phyloP scores from a whole-genome alignment of 2,888 invertebrate genomes.

The Baronia brevicornis region DNA sequence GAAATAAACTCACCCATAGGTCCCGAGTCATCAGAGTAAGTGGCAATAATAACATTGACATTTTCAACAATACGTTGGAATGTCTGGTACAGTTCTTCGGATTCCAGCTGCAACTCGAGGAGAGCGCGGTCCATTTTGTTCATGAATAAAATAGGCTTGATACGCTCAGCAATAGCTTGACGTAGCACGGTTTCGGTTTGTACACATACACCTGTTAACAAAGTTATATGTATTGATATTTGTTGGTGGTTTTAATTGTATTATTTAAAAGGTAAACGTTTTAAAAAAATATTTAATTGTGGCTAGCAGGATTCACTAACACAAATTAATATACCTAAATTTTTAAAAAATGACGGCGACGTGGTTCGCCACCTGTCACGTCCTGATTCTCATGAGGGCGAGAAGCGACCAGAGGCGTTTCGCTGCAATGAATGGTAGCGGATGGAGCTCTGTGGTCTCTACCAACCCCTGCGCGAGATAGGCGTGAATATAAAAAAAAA shows the following conservation, averaged over 20 bases:
- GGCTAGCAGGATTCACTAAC: too few relatives aligned
- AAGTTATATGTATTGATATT: background rate
- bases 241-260: too few relatives aligned
- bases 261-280: background rate
- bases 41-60: conserved; percentile 99
- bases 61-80: conserved; percentile 99
- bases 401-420: too few relatives aligned
- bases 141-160: conserved; percentile 99
- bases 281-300: too few relatives aligned
- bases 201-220: conserved; percentile 93
- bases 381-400: too few relatives aligned
- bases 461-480: too few relatives aligned
- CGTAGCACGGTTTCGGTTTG: conserved; percentile 99
- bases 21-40: conserved; percentile 97
- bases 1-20: conserved; percentile 86
- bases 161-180: conserved; percentile 99
- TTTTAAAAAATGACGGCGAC: too few relatives aligned
- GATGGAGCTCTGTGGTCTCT: too few relatives aligned
- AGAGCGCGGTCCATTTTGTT: conserved; percentile 99
- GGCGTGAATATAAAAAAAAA: too few relatives aligned
- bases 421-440: too few relatives aligned
- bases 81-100: conserved; percentile 98
- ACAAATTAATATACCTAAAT: too few relatives aligned
- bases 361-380: too few relatives aligned
- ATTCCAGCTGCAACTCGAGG: conserved; percentile 95